phyloP scores from a whole-genome alignment of 2,113 vertebrate genomes.

The Dicaeum eximium region DNA sequence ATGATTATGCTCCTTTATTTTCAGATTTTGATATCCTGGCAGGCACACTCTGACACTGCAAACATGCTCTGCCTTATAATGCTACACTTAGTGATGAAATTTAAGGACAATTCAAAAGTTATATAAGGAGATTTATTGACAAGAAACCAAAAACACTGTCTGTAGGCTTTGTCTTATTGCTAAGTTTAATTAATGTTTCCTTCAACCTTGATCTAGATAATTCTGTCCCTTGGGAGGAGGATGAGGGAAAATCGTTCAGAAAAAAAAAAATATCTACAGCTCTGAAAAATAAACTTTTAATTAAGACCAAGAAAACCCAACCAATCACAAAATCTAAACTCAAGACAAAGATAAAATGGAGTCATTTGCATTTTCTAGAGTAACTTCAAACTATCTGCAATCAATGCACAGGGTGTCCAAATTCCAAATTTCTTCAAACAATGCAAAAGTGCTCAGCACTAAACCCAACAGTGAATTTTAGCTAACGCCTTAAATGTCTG shows the following conservation, averaged over 20 bases:
- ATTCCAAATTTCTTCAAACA: neutral
- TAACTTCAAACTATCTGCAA: neutral
- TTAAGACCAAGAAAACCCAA: neutral
- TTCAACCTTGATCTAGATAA: constrained; percentile 1
- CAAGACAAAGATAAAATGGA: neutral
- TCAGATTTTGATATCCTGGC: constrained; percentile 47
- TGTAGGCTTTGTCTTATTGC: neutral
- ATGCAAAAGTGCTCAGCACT: neutral
- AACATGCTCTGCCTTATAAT: neutral
- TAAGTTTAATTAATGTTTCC: constrained; percentile 21
- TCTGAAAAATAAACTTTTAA: constrained; percentile 20
- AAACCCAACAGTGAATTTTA: neutral
- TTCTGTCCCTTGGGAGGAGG: neutral
- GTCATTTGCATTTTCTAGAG: neutral
- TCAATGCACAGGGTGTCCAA: neutral
- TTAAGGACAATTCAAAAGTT: neutral
- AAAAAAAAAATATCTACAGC: neutral
- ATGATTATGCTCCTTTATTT: constrained; percentile 58
- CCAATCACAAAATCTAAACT: neutral
- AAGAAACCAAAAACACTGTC: neutral
- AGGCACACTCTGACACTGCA: neutral
- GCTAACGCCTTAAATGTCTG: neutral
- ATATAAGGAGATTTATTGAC: neutral
- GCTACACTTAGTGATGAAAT: neutral
- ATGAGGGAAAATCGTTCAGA: neutral